phyloP scores from a whole-genome alignment of 2,888 invertebrate genomes.

The Beris morrisii region DNA sequence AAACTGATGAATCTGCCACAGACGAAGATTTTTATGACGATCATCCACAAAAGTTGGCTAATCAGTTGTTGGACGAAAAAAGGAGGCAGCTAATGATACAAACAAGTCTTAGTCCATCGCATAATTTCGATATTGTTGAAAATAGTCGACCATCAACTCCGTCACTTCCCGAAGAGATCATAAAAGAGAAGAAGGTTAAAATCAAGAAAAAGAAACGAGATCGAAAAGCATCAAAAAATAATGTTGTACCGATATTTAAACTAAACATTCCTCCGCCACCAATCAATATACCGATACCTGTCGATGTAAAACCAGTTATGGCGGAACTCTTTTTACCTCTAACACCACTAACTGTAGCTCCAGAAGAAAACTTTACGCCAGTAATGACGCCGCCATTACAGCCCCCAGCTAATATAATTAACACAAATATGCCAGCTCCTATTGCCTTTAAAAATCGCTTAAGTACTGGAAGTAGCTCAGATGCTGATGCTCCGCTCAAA shows the following conservation, averaged over 20 bases:
- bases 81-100: constrained; percentile 67
- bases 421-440: constrained; percentile 41
- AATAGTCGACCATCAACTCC: constrained; percentile 69
- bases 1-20: constrained; percentile 81
- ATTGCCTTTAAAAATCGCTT: constrained; percentile 34
- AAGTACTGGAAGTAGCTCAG: constrained; percentile 57
- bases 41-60: constrained; percentile 74
- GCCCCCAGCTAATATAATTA: constrained; percentile 41
- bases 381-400: background rate
- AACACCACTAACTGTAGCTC: background rate
- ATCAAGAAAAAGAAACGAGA: constrained; percentile 71
- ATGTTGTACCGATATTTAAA: constrained; percentile 56
- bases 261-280: constrained; percentile 64
- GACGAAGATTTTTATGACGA: constrained; percentile 88
- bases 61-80: constrained; percentile 73
- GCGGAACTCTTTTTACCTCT: constrained; percentile 39
- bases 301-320: constrained; percentile 44
- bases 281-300: background rate
- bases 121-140: constrained; percentile 64
- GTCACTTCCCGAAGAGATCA: constrained; percentile 56
- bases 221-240: constrained; percentile 57
- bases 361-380: background rate
- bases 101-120: constrained; percentile 65
- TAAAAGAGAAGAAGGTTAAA: constrained; percentile 59
- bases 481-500: constrained; percentile 63